Evolutionary conservation across 2,888 invertebrate genomes (phyloP), one percentile per base, ranked within the genome.

Genomic region (Polydrusus tereticollis): DNA sequence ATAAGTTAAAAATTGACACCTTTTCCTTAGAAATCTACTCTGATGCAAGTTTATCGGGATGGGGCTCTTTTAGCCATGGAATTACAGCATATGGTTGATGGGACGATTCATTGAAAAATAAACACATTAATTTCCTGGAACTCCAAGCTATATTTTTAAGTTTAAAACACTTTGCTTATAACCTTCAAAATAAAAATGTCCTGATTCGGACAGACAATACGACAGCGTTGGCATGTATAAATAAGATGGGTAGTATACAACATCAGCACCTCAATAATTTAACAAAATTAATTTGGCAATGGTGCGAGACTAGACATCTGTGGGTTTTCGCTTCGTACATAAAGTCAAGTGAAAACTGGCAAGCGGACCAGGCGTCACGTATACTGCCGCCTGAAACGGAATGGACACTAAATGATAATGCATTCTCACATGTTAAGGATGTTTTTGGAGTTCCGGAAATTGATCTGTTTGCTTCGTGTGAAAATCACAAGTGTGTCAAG

Each of bases 1-100:
- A 55, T 18, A 1, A 55, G 26, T 10, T 65, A 12, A 20, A 36
- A 20, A n/a, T 3, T 10, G 66, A 57, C 12, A 38, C 8, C 21
- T 55, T 33, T 63, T 18, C 18, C 14, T 12, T 63, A n/a, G 76
- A 77, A 69, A 79, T 80, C 58, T 80, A 66, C 38, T 69, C 79
- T 1, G 79, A 78, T 60, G 77, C 78, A 4, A 76, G 76, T 26
- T 18, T 55, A 5, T 63, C 71, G 5, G 80, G 77, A 4, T 80
- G 80, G 79, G 79, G 80, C 7, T 67, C 66, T 8, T 72, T 38
- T 8, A 18, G 58, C n/a, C 3, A 59, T 1, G 58, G 58, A 4
- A 2, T 4, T 33, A 4, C 33, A 4, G 33, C 6, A 4, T n/a
- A n/a, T n/a, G n/a, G n/a, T n/a, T n/a, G 1, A 33, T 33, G 33